phyloP scores from a whole-genome alignment of 2,113 vertebrate genomes.

The Edolisoma coerulescens region DNA sequence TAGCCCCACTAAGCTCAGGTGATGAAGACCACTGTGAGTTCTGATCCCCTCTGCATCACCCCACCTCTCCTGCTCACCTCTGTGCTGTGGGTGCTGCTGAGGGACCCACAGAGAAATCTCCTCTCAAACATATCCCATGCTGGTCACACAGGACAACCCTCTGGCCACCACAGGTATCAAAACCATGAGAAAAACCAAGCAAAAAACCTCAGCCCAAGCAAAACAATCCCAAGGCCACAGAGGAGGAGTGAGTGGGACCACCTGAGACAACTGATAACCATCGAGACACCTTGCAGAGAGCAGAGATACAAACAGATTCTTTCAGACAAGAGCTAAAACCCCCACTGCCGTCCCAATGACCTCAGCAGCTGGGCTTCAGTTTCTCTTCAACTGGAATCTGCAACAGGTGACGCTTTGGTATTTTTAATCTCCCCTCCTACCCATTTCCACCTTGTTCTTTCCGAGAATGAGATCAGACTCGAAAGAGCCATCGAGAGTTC shows the following conservation, averaged over 20 bases:
- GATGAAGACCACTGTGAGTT: not conserved
- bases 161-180: not conserved
- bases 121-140: fast-evolving
- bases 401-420: conserved; percentile 27
- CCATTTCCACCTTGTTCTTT: conserved; percentile 46
- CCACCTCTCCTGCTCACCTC: not conserved
- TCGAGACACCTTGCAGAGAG: not conserved
- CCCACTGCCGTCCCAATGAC: not conserved
- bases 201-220: not conserved
- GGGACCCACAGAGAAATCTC: not conserved
- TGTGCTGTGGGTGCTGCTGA: not conserved
- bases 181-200: not conserved
- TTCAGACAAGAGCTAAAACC: not conserved
- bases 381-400: not conserved
- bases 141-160: not conserved
- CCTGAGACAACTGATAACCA: not conserved
- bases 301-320: not conserved
- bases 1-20: not conserved
- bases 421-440: conserved; percentile 25
- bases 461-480: conserved; percentile 45
- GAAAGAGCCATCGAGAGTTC: not conserved
- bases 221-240: not conserved
- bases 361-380: not conserved
- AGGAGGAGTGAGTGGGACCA: not conserved
- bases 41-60: not conserved